A percentile compares a stretch with the other conserved stretches of the same genome.
phyloP scores from a whole-genome alignment of 2,113 vertebrate genomes.

The Tragulus kanchil region DNA sequence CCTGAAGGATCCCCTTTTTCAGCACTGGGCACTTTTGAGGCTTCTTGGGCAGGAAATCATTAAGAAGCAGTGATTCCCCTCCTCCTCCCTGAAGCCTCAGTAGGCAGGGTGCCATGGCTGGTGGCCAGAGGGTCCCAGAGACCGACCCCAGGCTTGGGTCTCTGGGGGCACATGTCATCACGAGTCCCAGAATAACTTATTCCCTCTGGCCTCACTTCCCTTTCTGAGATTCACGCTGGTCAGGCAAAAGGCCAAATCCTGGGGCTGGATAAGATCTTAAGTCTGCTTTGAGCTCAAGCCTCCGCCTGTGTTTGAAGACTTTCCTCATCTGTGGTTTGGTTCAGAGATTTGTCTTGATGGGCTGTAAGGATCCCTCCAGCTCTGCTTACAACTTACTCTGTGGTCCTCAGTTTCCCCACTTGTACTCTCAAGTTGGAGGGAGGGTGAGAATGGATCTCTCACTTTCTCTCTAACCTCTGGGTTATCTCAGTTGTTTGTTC shows the following conservation, averaged over 20 bases:
- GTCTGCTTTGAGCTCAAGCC: neutral
- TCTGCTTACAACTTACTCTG: constrained; percentile 29
- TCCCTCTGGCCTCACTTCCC: constrained; percentile 36
- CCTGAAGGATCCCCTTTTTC: no score
- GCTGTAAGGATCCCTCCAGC: neutral
- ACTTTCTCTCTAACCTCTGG: neutral
- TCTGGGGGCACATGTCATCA: constrained; percentile 58
- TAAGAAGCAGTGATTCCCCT: constrained; percentile 58
- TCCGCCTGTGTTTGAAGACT: constrained; percentile 7
- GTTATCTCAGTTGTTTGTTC: neutral
- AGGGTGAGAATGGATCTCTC: neutral
- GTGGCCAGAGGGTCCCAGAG: constrained; percentile 62
- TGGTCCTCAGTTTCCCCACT: constrained; percentile 36
- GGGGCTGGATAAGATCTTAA: neutral
- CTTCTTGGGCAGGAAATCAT: constrained; percentile 52
- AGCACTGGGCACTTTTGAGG: constrained; percentile 30
- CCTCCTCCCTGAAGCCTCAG: constrained; percentile 4
- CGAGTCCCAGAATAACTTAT: constrained; percentile 68
- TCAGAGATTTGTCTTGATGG: neutral
- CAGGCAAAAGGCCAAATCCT: constrained; percentile 63
- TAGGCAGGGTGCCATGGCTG: constrained; percentile 63
- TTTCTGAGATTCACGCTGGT: constrained; percentile 40
- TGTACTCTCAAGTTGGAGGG: neutral
- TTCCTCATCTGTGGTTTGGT: neutral
- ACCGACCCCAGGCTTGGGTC: constrained; percentile 50